phyloP scores from a whole-genome alignment of 2,888 invertebrate species.

The Argyresthia goedartella region DNA sequence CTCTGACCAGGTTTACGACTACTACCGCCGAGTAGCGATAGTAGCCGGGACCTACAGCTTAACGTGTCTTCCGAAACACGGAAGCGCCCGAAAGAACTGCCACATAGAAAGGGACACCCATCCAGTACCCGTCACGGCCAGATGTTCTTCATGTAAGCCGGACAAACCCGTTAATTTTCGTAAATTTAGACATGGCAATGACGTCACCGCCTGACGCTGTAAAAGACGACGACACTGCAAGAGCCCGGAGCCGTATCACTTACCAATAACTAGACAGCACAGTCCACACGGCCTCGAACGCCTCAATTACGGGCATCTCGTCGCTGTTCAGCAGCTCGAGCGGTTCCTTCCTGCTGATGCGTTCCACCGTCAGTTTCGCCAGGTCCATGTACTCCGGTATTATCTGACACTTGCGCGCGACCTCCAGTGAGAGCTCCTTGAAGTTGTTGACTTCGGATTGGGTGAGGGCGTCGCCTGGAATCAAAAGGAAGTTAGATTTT shows the following conservation, averaged over 20 bases:
- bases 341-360: constrained; percentile 15
- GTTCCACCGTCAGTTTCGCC: constrained; percentile 45
- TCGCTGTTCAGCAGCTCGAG: constrained; percentile 4
- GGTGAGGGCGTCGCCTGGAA: constrained; percentile 33
- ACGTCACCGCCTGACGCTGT: too few relatives aligned
- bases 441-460: constrained; percentile 43
- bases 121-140: too few relatives aligned
- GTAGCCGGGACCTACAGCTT: too few relatives aligned
- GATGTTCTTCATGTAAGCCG: too few relatives aligned
- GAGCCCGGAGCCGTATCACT: constrained; percentile 17
- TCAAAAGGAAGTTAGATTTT: constrained; percentile 17
- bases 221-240: too few relatives aligned
- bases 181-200: too few relatives aligned
- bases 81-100: too few relatives aligned
- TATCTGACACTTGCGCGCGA: constrained; percentile 51
- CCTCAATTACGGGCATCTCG: constrained; percentile 33
- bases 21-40: too few relatives aligned
- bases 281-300: constrained; percentile 53
- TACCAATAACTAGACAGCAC: constrained; percentile 56
- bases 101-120: too few relatives aligned
- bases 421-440: constrained; percentile 49
- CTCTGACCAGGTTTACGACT: too few relatives aligned
- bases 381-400: constrained; percentile 61
- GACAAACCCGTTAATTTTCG: too few relatives aligned
- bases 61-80: too few relatives aligned